Conservation (phyloP, 2,797 vertebrate genomes). For the Xerus rutilus region DNA sequence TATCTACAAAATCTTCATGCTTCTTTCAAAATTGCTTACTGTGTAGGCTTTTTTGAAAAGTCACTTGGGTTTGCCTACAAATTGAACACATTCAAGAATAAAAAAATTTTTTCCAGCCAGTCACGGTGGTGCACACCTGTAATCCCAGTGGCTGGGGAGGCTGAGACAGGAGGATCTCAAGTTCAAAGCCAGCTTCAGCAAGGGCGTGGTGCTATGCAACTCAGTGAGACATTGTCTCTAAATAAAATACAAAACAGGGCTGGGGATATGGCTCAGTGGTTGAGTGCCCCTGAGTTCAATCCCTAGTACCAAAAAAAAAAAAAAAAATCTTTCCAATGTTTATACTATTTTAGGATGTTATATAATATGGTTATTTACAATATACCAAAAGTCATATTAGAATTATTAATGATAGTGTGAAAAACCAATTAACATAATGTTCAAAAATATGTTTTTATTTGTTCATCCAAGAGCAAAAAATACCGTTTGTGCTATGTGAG, state of each 20-base stretch:
- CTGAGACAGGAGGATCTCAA: too few species aligned
- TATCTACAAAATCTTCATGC: neutral
- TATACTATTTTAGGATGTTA: neutral
- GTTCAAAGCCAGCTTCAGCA: too few species aligned
- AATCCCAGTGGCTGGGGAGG: too few species aligned
- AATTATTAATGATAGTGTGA: slow-evolving; percentile 27
- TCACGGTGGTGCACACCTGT: too few species aligned
- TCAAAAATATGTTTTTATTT: neutral
- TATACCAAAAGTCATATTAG: neutral
- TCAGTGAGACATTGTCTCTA: too few species aligned
- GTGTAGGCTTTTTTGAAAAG: neutral
- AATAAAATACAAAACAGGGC: too few species aligned
- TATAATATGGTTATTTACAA: slow-evolving; percentile 14
- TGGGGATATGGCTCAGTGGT: too few species aligned
- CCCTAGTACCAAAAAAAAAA: neutral
- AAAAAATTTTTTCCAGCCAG: neutral
- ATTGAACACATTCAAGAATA: slow-evolving; percentile 14
- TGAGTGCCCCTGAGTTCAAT: too few species aligned
- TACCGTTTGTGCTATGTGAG: neutral
- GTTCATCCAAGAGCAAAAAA: neutral
- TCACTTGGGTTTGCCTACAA: slow-evolving; percentile 34
- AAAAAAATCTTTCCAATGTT: slow-evolving; percentile 5
- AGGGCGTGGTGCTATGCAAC: too few species aligned
- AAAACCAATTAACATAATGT: neutral
- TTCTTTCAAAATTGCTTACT: slow-evolving; percentile 5